Percentiles rank a stretch among this genome's conserved stretches.
phyloP scores from a whole-genome alignment of 2,113 vertebrate genomes.

The Paedocypris sp. region DNA sequence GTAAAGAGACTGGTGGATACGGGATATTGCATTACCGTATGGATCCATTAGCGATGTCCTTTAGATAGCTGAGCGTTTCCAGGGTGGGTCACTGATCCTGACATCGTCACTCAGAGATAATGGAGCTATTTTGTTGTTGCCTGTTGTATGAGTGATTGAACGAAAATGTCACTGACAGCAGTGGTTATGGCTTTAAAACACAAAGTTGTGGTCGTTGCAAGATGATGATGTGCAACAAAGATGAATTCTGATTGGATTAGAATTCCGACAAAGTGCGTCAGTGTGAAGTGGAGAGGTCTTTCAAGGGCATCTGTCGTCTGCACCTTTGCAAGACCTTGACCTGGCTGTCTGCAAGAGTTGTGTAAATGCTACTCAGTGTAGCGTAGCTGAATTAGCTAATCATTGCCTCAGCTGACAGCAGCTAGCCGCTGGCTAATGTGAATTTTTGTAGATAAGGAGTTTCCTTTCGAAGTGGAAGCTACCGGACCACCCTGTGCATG shows the following conservation, averaged over 20 bases:
- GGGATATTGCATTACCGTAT: slow-evolving; percentile 38
- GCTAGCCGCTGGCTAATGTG: slow-evolving; percentile 12
- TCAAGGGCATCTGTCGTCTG: neutral
- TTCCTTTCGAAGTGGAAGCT: slow-evolving; percentile 10
- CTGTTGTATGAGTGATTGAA: no score
- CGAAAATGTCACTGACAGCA: no score
- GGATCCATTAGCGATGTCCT: slow-evolving; percentile 30
- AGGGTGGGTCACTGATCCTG: neutral
- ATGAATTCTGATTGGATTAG: no score
- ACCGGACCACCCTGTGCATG: neutral
- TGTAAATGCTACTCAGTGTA: neutral
- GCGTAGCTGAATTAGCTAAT: neutral
- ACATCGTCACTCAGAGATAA: neutral
- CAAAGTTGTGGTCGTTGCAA: no score
- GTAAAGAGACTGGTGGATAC: slow-evolving; percentile 37
- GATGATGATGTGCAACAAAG: no score
- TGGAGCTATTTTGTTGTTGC: slow-evolving; percentile 7
- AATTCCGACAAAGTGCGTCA: neutral
- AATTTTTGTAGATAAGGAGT: slow-evolving; percentile 17
- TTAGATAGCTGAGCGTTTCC: neutral
- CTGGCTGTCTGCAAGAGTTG: neutral
- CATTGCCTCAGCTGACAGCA: slow-evolving; percentile 10
- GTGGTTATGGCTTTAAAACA: no score
- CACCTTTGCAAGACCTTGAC: slow-evolving; percentile 18
- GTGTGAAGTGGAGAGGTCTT: neutral